Evolutionary conservation across 1,140 invertebrate species (phyloP), one percentile per base, ranked within the genome.

Genomic region (Delia radicum): DNA sequence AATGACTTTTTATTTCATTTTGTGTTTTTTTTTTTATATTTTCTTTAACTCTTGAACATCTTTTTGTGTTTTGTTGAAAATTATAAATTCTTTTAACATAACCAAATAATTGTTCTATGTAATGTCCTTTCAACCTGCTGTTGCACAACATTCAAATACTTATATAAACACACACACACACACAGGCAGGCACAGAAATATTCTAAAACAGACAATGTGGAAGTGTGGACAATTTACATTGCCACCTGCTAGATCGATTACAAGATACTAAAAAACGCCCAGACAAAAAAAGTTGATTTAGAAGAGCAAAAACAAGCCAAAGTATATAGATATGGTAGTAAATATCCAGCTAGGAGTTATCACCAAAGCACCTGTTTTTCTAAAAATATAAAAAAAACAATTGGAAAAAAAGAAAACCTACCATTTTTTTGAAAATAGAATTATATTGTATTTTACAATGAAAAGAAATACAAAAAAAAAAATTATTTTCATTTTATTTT

Each of bases 161-260:
- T 21, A n/a, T 0, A 62, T 21, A 29, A 7, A 31, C n/a, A 31
- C 63, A 67, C 28, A 31, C 28, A 31, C 65, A 69, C 29, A 21
- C 18, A 69, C 31, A n/a, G 5, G 2, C 48, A 7, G n/a, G n/a
- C n/a, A 10, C 3, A 42, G 37, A 42, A 42, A 42, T 10, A 42
- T 42, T 15, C 37, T 42, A 67, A 28, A 6, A 31, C 63, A 69
- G 65, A 21, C 65, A 37, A 69, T 69, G 65, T 31, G 65, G 65
- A 69, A 69, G 65, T 69, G 65, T 69, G 65, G 65, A 69, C 65
- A 69, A 69, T 69, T 69, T 69, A 69, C 65, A 69, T 69, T 69
- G 65, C 65, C 65, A 69, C 65, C 65, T 69, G 65, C 65, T 69
- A 69, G 65, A 69, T 69, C 65, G 65, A 69, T 69, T 69, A 69